Percentiles rank a stretch among this genome's conserved stretches.
Conservation (phyloP, 2,113 vertebrate species). For the Nesoenas mayeri region DNA sequence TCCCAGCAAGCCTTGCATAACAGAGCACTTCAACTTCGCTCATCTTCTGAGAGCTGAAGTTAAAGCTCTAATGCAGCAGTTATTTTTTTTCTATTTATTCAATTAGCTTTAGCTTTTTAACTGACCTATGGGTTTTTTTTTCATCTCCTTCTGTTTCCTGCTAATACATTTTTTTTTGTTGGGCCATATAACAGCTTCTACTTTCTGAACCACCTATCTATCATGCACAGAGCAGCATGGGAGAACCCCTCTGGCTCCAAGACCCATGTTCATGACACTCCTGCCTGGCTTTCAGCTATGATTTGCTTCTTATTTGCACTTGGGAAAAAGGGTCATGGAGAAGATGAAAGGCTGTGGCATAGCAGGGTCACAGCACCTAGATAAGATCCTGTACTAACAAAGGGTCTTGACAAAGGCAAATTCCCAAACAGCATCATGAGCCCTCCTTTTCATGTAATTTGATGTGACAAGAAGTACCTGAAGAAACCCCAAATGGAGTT, state of each 20-base stretch:
- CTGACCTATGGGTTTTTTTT: neutral
- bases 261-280: neutral
- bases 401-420: neutral
- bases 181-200: neutral
- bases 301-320: neutral
- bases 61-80: neutral
- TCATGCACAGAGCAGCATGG: neutral
- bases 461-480: neutral
- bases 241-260: neutral
- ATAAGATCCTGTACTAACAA: neutral
- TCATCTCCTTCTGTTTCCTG: neutral
- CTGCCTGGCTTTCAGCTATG: neutral
- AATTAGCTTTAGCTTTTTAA: neutral
- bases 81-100: neutral
- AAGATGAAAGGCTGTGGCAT: neutral
- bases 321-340: neutral
- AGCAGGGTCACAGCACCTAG: neutral
- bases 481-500: neutral
- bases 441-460: neutral
- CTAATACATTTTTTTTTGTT: neutral
- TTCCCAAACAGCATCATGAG: neutral
- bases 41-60: neutral
- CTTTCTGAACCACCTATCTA: neutral
- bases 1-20: neutral
- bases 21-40: neutral